These are phyloP conservation scores for Bovichtus variegatus DNA, from an alignment of 2,797 vertebrate genomes.

Conservation along the genomic window DNA sequence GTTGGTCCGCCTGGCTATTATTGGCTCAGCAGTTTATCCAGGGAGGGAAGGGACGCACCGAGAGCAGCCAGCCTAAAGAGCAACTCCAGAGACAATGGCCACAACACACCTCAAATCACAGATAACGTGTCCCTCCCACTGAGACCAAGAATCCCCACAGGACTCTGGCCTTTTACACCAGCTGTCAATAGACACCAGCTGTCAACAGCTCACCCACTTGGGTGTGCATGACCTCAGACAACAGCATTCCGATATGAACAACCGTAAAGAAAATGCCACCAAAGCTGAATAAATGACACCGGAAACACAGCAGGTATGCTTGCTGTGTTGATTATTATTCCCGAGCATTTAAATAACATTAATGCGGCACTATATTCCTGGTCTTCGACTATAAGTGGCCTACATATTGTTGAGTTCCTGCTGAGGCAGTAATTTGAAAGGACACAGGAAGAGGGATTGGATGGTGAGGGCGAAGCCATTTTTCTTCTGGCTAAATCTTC, in stretches of 20 bases:
- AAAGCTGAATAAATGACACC: slow-evolving; percentile 38
- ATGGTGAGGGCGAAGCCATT: slow-evolving; percentile 67
- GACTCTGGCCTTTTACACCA: slow-evolving; percentile 62
- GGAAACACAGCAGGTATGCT: slow-evolving; percentile 4
- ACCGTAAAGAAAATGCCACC: slow-evolving; percentile 31
- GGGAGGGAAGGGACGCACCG: slow-evolving; percentile 24
- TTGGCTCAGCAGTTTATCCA: slow-evolving; percentile 73
- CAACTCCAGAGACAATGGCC: slow-evolving; percentile 74
- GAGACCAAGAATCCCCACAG: slow-evolving; percentile 64
- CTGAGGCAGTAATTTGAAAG: slow-evolving; percentile 79
- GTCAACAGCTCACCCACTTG: slow-evolving; percentile 67
- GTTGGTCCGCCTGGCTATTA: slow-evolving; percentile 77
- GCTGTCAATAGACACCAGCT: slow-evolving; percentile 76
- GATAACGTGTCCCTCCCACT: slow-evolving; percentile 57
- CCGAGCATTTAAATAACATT: slow-evolving; percentile 41
- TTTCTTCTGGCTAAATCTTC: slow-evolving; percentile 76
- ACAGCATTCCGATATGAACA: slow-evolving; percentile 53
- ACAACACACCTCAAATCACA: slow-evolving; percentile 70
- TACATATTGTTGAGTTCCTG: slow-evolving; percentile 73
- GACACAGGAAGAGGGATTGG: slow-evolving; percentile 75
- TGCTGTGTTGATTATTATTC: slow-evolving; percentile 35
- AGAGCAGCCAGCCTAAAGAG: slow-evolving; percentile 60
- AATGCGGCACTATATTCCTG: slow-evolving; percentile 9
- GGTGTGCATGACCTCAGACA: slow-evolving; percentile 57
- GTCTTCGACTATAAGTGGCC: slow-evolving; percentile 57